Evolutionary conservation across 2,797 vertebrate genomes (phyloP).

Genomic region (Hoplostethus mediterraneus): DNA sequence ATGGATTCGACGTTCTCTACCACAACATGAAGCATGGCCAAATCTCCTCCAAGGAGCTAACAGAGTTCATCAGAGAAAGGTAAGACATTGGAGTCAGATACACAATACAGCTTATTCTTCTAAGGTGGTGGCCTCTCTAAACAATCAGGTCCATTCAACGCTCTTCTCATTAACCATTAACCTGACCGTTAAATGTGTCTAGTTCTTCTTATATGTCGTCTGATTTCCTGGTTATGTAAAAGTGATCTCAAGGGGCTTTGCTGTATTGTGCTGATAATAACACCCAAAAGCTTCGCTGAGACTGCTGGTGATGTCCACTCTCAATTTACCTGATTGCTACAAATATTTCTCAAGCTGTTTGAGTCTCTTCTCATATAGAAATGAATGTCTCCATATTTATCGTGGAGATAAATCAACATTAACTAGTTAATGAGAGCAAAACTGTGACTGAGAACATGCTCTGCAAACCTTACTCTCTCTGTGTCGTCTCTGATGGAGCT

Average conservation of each 20-base stretch:
- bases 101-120: not conserved
- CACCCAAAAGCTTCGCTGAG: not conserved
- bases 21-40: constrained; percentile 99
- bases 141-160: not conserved
- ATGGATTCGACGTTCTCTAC: constrained; percentile 97
- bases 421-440: not conserved
- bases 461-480: not conserved
- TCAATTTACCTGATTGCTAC: not conserved
- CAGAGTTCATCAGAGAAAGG: constrained; percentile 99
- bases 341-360: not conserved
- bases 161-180: constrained; percentile 3
- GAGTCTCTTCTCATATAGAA: not conserved
- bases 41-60: constrained; percentile 96
- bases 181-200: not conserved
- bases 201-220: not conserved
- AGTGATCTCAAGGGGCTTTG: not conserved
- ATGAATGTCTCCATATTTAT: not conserved
- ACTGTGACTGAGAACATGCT: not conserved
- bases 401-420: no score
- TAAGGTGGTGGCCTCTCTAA: not conserved
- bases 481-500: constrained; percentile 7
- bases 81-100: constrained; percentile 67
- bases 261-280: constrained; percentile 2
- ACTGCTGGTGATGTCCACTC: not conserved
- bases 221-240: constrained; percentile 15